Conservation (phyloP, 2,797 vertebrate genomes). For the Pseudochirops corinnae region DNA sequence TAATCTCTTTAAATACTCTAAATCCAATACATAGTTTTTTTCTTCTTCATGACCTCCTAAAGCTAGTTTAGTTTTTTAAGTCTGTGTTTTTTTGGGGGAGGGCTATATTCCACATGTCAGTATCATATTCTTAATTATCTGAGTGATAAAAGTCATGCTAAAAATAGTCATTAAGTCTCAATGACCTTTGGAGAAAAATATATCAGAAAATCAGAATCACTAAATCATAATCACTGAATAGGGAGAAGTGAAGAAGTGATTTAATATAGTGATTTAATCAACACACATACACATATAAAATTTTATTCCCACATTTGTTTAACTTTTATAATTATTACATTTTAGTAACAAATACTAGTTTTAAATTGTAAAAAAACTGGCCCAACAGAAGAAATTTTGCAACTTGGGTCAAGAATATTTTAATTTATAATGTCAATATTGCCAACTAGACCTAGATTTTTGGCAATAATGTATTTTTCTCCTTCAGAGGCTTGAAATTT, state of each 20-base stretch:
- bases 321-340: neutral
- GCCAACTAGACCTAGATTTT: neutral
- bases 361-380: neutral
- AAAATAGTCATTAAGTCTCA: neutral
- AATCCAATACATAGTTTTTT: neutral
- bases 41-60: neutral
- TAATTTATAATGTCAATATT: neutral
- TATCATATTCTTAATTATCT: neutral
- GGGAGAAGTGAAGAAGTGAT: neutral
- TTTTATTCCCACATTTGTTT: neutral
- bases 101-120: neutral
- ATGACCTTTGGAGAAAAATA: neutral
- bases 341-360: neutral
- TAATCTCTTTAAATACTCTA: neutral
- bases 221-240: neutral
- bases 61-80: neutral
- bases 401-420: neutral
- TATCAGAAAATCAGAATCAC: neutral
- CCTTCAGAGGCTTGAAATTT: neutral
- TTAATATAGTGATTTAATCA: neutral
- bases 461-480: neutral
- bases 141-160: neutral
- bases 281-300: neutral
- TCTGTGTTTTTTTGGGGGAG: neutral
- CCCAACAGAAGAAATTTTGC: neutral